phyloP scores from a whole-genome alignment of 2,888 invertebrate species.

The Hymenopus coronatus region DNA sequence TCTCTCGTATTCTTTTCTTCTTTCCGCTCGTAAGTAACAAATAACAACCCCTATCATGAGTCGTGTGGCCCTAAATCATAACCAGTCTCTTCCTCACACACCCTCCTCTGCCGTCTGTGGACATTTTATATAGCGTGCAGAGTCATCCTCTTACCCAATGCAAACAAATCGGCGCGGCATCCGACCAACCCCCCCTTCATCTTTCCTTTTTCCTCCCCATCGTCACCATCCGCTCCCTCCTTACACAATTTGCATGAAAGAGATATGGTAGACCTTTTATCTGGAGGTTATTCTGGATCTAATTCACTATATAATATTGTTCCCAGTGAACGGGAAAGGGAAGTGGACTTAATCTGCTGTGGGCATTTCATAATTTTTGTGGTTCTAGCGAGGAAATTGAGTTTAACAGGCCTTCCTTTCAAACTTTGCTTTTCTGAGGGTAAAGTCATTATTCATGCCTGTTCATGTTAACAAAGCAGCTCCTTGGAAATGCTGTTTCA shows the following conservation, averaged over 20 bases:
- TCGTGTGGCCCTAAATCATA: constrained; percentile 14
- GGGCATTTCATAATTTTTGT: background rate
- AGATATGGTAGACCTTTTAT: constrained; percentile 14
- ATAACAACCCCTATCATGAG: constrained; percentile 27
- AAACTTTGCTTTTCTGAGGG: background rate
- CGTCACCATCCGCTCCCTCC: background rate
- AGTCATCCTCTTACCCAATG: constrained; percentile 6
- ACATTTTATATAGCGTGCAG: constrained; percentile 10
- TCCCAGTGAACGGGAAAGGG: background rate
- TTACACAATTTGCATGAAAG: constrained; percentile 12
- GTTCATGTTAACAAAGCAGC: background rate
- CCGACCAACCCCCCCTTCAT: background rate
- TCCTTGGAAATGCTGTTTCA: background rate
- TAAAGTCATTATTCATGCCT: background rate
- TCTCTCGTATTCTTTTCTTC: background rate
- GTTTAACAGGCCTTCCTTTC: background rate
- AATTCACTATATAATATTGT: constrained; percentile 5
- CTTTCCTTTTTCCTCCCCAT: background rate
- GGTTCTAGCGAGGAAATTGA: background rate
- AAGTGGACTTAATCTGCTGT: background rate
- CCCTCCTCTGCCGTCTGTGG: background rate
- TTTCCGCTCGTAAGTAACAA: constrained; percentile 23
- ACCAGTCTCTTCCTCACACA: background rate
- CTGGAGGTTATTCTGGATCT: background rate
- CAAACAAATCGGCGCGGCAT: constrained; percentile 11